Evolutionary conservation across 2,888 invertebrate species (phyloP), one percentile per base, ranked within the genome.

Genomic region (Cantharis flavilabris): DNA sequence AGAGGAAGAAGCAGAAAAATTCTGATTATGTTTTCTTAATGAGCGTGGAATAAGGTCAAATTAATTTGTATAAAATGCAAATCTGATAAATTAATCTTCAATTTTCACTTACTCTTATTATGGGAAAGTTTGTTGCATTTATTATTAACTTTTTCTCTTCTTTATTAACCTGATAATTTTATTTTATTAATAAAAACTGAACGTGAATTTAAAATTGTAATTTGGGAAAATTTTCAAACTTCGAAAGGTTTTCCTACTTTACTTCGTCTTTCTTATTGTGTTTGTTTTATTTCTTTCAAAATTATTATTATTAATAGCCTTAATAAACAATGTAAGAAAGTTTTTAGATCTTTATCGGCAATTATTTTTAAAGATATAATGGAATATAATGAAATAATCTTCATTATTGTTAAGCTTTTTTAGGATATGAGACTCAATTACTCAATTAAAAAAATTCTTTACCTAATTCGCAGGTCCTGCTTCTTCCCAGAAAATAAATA

Each of bases 31-130:
- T 67, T 67, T 65, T 49, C 64, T 65, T 72, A 72, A 72, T 72
- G 28, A 72, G 64, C 63, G 64, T 64, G 65, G 30, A 72, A 65
- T 20, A 65, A 72, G 72, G 72, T 72, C 65, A 28, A 20, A 20
- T 72, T 72, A 65, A 72, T 28, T 33, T 65, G 30, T 65, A 18
- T 23, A 67, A 65, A 72, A 72, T 72, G 65, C 65, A 63, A 72
- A 72, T 72, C 14, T 71, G 71, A 62, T 62, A 71, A 64, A 30
- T 63, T 20, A 33, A 70, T 33, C 18, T 16, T 70, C 18, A 33
- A 33, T 70, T 70, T 70, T 67, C 65, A 67, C 65, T 67, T 67
- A 16, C 70, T 33, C 70, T 70, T 70, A 18, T 70, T 69, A 30
- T 26, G 16, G 16, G 30, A 69, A 30, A 69, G 69, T 69, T 67